Evolutionary conservation across 2,888 invertebrate species (phyloP).

Genomic region (Saturnia japonica): DNA sequence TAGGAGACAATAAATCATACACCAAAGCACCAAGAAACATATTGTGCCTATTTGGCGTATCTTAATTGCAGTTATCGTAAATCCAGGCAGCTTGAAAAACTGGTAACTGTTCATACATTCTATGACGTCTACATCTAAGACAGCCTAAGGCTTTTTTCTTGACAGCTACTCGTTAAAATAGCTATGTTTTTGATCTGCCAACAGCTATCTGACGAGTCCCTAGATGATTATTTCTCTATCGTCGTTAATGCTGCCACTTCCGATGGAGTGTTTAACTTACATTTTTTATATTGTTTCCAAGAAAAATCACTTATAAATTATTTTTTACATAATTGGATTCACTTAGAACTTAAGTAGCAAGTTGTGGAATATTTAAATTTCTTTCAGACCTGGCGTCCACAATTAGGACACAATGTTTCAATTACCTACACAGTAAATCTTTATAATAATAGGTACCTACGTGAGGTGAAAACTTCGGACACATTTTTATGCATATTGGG

Average conservation of each 20-base stretch:
- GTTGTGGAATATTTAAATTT: background rate
- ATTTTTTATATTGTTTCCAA: background rate
- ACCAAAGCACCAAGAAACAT: constrained; percentile 8
- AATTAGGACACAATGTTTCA: too few species aligned
- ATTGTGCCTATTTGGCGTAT: constrained; percentile 8
- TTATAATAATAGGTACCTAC: too few species aligned
- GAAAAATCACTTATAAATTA: background rate
- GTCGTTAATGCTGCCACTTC: background rate
- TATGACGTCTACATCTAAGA: constrained; percentile 17
- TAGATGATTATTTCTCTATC: constrained; percentile 14
- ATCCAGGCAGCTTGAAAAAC: constrained; percentile 13
- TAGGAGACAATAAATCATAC: constrained; percentile 1
- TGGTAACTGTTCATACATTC: constrained; percentile 20
- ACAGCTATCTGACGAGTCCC: constrained; percentile 1
- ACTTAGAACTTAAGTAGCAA: background rate
- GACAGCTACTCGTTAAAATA: constrained; percentile 20
- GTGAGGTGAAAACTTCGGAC: too few species aligned
- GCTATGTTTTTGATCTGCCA: constrained; percentile 10
- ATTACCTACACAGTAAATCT: too few species aligned
- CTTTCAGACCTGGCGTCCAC: background rate
- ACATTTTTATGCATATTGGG: too few species aligned
- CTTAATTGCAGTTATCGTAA: constrained; percentile 13
- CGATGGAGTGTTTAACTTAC: background rate
- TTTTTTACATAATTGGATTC: background rate
- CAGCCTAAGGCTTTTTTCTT: constrained; percentile 11